These are phyloP conservation scores for Stegophylla sp. DNA, from an alignment of 2,888 invertebrate species.

Conservation along the genomic window DNA sequence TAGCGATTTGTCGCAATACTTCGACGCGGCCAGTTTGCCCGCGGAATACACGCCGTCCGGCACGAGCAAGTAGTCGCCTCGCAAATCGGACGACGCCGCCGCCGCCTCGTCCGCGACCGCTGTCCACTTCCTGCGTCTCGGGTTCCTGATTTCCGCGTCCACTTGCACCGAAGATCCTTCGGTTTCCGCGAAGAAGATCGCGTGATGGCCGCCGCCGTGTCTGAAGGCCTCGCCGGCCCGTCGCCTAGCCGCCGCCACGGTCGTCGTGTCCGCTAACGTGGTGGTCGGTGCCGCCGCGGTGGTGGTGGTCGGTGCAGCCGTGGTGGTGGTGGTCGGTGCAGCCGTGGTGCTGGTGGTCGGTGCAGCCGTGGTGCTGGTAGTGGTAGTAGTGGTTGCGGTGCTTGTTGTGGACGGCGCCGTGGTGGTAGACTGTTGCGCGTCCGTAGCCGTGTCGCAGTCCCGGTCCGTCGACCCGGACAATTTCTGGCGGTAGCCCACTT, in stretches of 20 bases:
- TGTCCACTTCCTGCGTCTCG: not conserved
- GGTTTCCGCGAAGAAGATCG: rapidly evolving
- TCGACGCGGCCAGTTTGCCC: not conserved
- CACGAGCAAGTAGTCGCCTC: conserved; percentile 40
- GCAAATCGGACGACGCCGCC: not conserved
- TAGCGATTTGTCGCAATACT: conserved; percentile 24
- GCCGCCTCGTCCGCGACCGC: too few relatives aligned
- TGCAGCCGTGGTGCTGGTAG: not conserved
- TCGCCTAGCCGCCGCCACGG: too few relatives aligned
- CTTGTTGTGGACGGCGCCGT: not conserved
- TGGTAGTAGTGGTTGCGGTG: not conserved
- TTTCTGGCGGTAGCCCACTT: conserved; percentile 28
- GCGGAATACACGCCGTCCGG: conserved; percentile 26
- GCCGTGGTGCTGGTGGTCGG: not conserved
- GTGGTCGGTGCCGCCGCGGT: not conserved
- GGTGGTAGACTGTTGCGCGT: not conserved
- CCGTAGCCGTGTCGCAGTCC: conserved; percentile 25
- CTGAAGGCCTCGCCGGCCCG: too few relatives aligned
- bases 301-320: not conserved
- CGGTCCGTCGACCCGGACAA: conserved; percentile 29
- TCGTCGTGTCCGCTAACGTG: not conserved
- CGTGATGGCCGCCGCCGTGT: too few relatives aligned
- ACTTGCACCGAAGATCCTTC: too few relatives aligned
- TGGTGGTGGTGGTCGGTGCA: not conserved
- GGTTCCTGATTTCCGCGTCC: too few relatives aligned